Evolutionary conservation across 2,888 invertebrate species (phyloP).

Genomic region (Drosophila meridiana): DNA sequence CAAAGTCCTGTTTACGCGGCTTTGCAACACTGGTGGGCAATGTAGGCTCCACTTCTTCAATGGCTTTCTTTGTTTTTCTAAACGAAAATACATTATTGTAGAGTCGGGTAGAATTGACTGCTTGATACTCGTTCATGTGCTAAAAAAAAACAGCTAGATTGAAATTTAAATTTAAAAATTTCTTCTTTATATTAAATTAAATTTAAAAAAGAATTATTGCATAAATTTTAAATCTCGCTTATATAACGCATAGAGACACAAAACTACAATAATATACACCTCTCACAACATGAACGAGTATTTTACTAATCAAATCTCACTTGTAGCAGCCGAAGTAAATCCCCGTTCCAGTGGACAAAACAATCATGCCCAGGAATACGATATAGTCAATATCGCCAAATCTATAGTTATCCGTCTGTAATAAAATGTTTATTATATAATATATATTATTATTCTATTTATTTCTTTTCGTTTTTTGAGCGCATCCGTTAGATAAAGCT

Average conservation of each 20-base stretch:
- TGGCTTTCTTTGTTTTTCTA: slow-evolving; percentile 58
- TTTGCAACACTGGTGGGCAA: slow-evolving; percentile 32
- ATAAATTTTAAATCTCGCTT: not conserved
- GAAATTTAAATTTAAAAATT: too few relatives aligned
- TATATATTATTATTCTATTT: slow-evolving; percentile 1
- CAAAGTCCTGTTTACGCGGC: slow-evolving; percentile 76
- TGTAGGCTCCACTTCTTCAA: slow-evolving; percentile 55
- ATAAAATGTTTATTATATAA: slow-evolving; percentile 23
- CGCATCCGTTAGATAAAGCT: not conserved
- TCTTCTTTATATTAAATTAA: too few relatives aligned
- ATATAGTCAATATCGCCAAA: slow-evolving; percentile 87
- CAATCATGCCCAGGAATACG: slow-evolving; percentile 89
- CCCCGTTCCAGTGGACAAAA: slow-evolving; percentile 91
- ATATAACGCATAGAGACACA: not conserved
- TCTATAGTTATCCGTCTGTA: slow-evolving; percentile 52
- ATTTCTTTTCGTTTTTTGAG: not conserved
- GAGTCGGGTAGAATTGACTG: too few relatives aligned
- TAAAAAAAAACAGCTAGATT: not conserved
- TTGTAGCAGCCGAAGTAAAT: slow-evolving; percentile 87
- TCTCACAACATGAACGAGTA: not conserved
- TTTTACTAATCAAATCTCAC: slow-evolving; percentile 55
- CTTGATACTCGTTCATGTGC: not conserved
- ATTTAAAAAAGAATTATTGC: not conserved
- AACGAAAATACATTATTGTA: not conserved
- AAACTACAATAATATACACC: not conserved